Evolutionary conservation across 2,888 invertebrate species (phyloP), one percentile per base, ranked within the genome.

Genomic region (Isotomurus palustris): DNA sequence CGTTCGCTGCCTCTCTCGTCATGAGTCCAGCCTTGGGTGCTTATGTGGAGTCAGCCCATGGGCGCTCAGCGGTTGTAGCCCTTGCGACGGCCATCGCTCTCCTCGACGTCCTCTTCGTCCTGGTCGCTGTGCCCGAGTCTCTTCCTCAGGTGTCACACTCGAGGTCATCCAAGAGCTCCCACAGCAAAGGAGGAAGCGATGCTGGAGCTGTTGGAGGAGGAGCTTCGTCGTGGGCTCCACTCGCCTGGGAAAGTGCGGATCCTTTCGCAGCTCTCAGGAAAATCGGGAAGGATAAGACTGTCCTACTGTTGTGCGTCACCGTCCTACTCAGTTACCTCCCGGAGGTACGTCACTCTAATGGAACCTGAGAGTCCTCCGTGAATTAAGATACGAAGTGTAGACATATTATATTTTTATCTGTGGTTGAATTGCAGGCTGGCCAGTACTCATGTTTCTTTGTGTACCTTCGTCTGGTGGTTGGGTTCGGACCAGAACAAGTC

Each of bases 401-500:
- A 17, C n/a, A n/a, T n/a, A n/a, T n/a, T n/a, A n/a, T 17, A 28
- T 17, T 47, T 28, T 28, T 40, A 17, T 17, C 19, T 8, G 6
- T 40, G 47, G 6, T 40, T 21, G 24, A 19, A 47, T 57, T 44
- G 12, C 35, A 70, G 70, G 91, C 91, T 38, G 97, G 97, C 69
- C 95, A 99, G 80, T 99, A 99, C 79, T 97, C 97, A 58, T 97
- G 97, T 79, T 96, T 99, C 80, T 99, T 99, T 80, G 97, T 99
- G 73, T 99, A 99, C 79, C 83, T 99, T 70, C 92, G 92, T 79
- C 82, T 97, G 75, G 93, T 85, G 73, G 94, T 99, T 88, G 92
- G 91, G 69, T 99, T 99, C 79, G 88, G 87, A 71, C 88, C 87
- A 60, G 86, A 91, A 73, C 90, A 92, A 82, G 96, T 99, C 72